Conservation (phyloP, 2,888 invertebrate genomes). For the Aspidiotus rigidus region DNA sequence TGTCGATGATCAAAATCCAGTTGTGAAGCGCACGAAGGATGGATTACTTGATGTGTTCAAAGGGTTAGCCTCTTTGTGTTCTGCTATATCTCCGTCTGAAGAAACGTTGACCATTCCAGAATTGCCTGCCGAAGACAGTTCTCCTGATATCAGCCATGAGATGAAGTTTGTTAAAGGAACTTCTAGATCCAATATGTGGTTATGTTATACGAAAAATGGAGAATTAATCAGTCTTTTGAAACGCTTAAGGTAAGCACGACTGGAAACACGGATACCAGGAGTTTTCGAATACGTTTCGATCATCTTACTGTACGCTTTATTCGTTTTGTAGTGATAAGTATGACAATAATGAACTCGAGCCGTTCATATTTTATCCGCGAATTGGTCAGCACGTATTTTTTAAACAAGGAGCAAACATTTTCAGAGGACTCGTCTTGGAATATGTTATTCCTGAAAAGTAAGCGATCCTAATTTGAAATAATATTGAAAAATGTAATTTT, state of each 20-base stretch:
- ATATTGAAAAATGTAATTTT: background rate
- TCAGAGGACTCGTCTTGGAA: constrained; percentile 21
- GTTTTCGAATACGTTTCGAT: background rate
- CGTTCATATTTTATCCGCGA: constrained; percentile 28
- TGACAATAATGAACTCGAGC: constrained; percentile 25
- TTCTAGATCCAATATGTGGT: constrained; percentile 18
- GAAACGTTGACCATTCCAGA: constrained; percentile 25
- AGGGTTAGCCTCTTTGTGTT: constrained; percentile 27
- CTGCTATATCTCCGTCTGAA: constrained; percentile 21
- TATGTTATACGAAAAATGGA: constrained; percentile 21
- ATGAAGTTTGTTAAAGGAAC: constrained; percentile 27
- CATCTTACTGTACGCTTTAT: background rate
- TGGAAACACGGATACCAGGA: background rate
- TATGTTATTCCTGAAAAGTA: constrained; percentile 28
- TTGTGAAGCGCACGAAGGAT: constrained; percentile 19
- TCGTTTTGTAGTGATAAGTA: constrained; percentile 17
- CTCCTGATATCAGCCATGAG: constrained; percentile 5
- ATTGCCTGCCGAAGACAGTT: constrained; percentile 4
- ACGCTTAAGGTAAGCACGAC: constrained; percentile 19
- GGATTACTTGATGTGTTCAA: constrained; percentile 24
- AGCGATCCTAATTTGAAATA: constrained; percentile 2
- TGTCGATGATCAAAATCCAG: constrained; percentile 25
- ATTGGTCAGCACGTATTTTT: constrained; percentile 24
- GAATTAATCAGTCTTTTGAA: constrained; percentile 19
- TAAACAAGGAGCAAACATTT: constrained; percentile 25